Evolutionary conservation across 2,797 vertebrate species (phyloP).

Genomic region (Sebastes goodei): DNA sequence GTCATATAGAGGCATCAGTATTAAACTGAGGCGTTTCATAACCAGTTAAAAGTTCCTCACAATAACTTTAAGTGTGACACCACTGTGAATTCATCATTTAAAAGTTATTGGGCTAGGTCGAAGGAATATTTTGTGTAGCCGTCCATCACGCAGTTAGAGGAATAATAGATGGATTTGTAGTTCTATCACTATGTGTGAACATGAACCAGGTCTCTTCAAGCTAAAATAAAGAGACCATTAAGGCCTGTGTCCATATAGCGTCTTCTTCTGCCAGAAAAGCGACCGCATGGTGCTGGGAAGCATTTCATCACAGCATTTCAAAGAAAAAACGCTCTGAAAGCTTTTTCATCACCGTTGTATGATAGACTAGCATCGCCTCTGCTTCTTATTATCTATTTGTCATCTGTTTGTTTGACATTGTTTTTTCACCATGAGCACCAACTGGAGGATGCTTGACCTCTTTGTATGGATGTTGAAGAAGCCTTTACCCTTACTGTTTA

Average conservation of each 20-base stretch:
- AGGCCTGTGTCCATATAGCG: too few relatives aligned
- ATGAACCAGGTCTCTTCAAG: not conserved
- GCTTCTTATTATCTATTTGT: too few relatives aligned
- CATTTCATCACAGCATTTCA: too few relatives aligned
- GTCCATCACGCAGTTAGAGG: not conserved
- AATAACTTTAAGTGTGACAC: not conserved
- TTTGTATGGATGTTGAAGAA: not conserved
- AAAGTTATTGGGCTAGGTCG: not conserved
- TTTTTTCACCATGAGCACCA: too few relatives aligned
- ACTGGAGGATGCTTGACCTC: too few relatives aligned
- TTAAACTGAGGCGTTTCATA: not conserved
- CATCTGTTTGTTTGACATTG: too few relatives aligned
- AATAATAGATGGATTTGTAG: not conserved
- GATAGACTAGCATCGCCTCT: too few relatives aligned
- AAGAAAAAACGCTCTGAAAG: too few relatives aligned
- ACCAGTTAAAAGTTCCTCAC: not conserved
- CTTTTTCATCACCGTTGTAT: too few relatives aligned
- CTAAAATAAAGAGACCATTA: not conserved
- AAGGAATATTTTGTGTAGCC: not conserved
- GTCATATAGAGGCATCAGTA: too few relatives aligned
- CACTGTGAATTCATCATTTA: not conserved
- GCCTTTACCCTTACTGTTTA: not conserved
- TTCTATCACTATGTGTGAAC: not conserved
- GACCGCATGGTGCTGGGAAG: too few relatives aligned
- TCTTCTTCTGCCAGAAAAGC: too few relatives aligned